Base-by-base conservation (phyloP, 2,888 invertebrate genomes). In the Pollenia angustigena region DNA sequence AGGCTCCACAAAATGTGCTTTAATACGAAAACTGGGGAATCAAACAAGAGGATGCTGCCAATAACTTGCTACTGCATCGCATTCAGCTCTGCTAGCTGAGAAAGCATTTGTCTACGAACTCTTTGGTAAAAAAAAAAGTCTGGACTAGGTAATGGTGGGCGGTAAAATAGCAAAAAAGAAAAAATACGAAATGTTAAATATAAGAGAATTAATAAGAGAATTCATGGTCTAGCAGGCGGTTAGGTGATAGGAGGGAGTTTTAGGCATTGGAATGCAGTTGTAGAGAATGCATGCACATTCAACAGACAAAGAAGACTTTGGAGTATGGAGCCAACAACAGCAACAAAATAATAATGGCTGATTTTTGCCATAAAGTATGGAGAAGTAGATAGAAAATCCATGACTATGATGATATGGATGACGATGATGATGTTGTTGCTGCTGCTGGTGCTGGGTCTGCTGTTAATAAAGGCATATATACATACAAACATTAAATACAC, bases 231-330 rank as follows among this genome's bases (percentile, higher is more conserved):
- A 56, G 10, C 11, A 14, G 58, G 4, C n/a, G 7, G 11, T 8
- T 42, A 42, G 75, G 44, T 4, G 12, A 14, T 6, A n/a, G 46
- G 54, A 52, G 50, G 81, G 48, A 79, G 71, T 86, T 75, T 79
- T 75, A 58, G 71, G 80, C 75, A 80, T 75, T 83, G 86, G 86
- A 86, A 86, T 83, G 82, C 80, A 83, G 62, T 86, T 79, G 81
- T 79, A 75, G 82, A 71, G 76, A 76, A 60, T 82, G 66, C 50
- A 80, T 71, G 81, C 85, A 86, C 86, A 83, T 85, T 83, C 75
- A 86, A 86, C 82, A 86, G 83, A 75, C 86, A 83, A 80, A 85
- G 85, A 82, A 69, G 62, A 76, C 54, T 69, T 75, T 76, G 58
- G 75, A 52, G 74, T 66, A 58, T 8, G 50, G 42, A 58, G 68